Conservation (phyloP, 1,140 invertebrate genomes). For the Drosophila watanabei region DNA sequence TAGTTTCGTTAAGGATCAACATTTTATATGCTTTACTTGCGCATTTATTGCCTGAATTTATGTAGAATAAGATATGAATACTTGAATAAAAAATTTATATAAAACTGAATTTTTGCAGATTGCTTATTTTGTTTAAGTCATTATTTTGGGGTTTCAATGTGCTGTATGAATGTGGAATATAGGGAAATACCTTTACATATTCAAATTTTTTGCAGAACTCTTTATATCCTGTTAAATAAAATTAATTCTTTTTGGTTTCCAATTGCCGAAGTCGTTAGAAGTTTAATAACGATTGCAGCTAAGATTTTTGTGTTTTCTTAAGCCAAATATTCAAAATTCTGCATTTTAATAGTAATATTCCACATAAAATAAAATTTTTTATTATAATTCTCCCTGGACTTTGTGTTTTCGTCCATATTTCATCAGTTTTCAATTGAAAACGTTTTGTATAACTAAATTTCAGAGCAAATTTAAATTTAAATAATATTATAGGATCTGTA, state of each 20-base stretch:
- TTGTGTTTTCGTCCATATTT: not conserved
- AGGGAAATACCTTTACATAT: no score
- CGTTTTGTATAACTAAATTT: not conserved
- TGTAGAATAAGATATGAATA: slow-evolving; percentile 14
- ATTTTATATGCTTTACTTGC: slow-evolving; percentile 17
- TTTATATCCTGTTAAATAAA: not conserved
- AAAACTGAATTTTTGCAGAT: not conserved
- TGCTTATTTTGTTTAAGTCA: not conserved
- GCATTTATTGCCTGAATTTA: slow-evolving; percentile 27
- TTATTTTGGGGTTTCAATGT: not conserved
- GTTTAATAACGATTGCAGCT: not conserved
- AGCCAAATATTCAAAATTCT: not conserved
- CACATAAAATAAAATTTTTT: not conserved
- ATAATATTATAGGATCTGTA: not conserved
- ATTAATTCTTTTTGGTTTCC: not conserved
- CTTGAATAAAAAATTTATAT: slow-evolving; percentile 9
- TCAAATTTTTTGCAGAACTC: not conserved
- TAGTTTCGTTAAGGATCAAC: slow-evolving; percentile 23
- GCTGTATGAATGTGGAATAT: no score
- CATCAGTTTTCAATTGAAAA: not conserved
- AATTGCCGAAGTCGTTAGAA: no score
- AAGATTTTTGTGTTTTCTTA: not conserved
- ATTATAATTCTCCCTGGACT: not conserved
- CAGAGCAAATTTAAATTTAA: no score
- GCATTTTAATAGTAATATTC: not conserved